Base-by-base conservation (phyloP, 2,888 invertebrate genomes). In the Cotesia congregata region DNA sequence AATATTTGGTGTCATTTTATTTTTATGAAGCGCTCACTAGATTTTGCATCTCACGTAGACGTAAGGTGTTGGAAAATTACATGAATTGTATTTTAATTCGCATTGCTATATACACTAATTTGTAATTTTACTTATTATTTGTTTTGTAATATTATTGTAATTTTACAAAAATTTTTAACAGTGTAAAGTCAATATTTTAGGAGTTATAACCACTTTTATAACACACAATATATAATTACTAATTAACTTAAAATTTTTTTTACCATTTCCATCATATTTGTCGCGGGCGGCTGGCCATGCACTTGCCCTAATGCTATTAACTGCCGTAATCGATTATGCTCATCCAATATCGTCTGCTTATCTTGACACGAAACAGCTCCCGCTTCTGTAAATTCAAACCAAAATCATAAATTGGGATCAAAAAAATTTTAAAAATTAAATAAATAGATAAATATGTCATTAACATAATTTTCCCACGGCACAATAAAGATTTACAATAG, bases 181-280 rank as follows among this genome's bases (percentile, higher is more conserved):
- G n/a, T n/a, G n/a, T 20, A 20, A 20, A 20, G 2, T 20, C 1
- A 20, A 20, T 20, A 20, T 20, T 20, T 20, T 20, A 20, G 20
- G 20, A 20, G 20, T 20, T 20, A 20, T 20, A 20, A 2, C 2
- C 1, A 20, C 2, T 20, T 20, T 20, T 20, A 20, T 1, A 20
- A 1, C n/a, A n/a, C 59, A 59, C 2, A 59, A 59, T 59, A 59
- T 59, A n/a, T 12, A 12, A 59, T 59, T 9, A n/a, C 60, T 61
- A 20, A 39, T 64, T 74, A 60, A 77, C 70, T 74, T 30, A 61
- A 74, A 70, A 67, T 1, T 70, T 67, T 72, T 81, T 91, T 89
- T 90, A 95, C 95, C 93, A 96, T 94, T 92, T 96, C 95, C 91
- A 94, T 93, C 95, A 96, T 96, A 90, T 96, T 95, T 83, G 95